Evolutionary conservation across 2,888 invertebrate genomes (phyloP), one percentile per base, ranked within the genome.

Genomic region (Metallyticus violacea): DNA sequence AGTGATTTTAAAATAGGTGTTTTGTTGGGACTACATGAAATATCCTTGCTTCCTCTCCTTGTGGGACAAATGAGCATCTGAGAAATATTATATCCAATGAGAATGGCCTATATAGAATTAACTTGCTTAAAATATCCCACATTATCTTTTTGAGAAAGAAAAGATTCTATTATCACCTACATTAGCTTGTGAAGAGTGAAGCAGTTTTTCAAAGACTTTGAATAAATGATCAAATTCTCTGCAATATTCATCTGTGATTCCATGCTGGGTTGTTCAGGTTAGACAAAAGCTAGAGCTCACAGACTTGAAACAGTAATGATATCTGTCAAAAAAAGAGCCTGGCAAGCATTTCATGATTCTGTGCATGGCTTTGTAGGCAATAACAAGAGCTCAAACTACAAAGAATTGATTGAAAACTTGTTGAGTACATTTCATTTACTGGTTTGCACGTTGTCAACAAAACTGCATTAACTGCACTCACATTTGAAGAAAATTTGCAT

Each of bases 331-430:
- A 29, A 27, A 29, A 85, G 77, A 78, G 78, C 78, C 27, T 28
- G 29, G 25, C 22, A 7, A 26, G 85, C 78, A 29, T 28, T 85
- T 78, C 76, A n/a, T 77, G 78, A 27, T 6, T 28, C n/a, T 77
- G 85, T 85, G 78, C n/a, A 85, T 28, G 29, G 27, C 26, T 85
- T 85, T 26, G 5, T 85, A 22, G 79, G 78, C 9, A 85, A 85
- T 28, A 85, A 30, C 22, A 85, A 77, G 29, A 77, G 30, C 15
- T 26, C 76, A 6, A 85, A 85, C 78, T 85, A 85, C 78, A 15
- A 26, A 29, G n/a, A 85, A n/a, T 77, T 85, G 85, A 85, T 77
- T 26, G 27, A 85, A 26, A 85, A 85, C 77, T 77, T 78, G 27
- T 5, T 78, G 26, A 30, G 6, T 6, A 84, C n/a, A 40, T 83